A percentile compares a stretch with the other conserved stretches of the same genome.
These are phyloP conservation scores for Lampris incognitus DNA, from an alignment of 2,113 vertebrate genomes.

Conservation along the genomic window DNA sequence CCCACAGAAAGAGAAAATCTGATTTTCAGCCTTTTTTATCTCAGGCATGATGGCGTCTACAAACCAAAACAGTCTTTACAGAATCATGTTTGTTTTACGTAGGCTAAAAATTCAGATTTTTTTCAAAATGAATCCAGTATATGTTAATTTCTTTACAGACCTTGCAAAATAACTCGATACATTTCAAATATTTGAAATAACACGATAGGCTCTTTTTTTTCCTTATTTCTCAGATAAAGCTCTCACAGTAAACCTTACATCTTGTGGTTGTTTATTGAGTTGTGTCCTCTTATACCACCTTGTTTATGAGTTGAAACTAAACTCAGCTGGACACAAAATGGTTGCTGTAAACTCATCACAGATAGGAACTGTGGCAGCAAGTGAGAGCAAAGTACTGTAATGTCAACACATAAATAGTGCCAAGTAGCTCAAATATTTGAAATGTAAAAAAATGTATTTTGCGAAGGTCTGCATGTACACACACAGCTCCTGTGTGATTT, in stretches of 20 bases:
- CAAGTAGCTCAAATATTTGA: background rate
- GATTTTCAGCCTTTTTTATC: background rate
- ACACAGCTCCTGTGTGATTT: slow-evolving; percentile 5
- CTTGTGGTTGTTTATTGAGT: background rate
- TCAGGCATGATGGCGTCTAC: background rate
- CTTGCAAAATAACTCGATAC: background rate
- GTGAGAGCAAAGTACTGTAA: background rate
- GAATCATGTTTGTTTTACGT: background rate
- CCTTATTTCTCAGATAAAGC: background rate
- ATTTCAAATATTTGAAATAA: slow-evolving; percentile 17
- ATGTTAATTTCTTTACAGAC: background rate
- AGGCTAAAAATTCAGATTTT: background rate
- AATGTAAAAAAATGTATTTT: background rate
- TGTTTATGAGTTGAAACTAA: background rate
- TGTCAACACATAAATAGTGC: background rate
- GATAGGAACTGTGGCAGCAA: background rate
- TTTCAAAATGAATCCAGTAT: background rate
- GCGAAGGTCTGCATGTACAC: slow-evolving; percentile 9
- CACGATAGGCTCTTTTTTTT: background rate
- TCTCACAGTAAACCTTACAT: background rate
- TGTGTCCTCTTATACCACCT: background rate
- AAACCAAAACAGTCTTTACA: background rate
- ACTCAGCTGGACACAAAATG: background rate
- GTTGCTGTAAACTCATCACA: background rate
- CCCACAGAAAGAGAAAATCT: background rate